phyloP scores from a whole-genome alignment of 2,888 invertebrate species.

The Frankliniella intonsa region DNA sequence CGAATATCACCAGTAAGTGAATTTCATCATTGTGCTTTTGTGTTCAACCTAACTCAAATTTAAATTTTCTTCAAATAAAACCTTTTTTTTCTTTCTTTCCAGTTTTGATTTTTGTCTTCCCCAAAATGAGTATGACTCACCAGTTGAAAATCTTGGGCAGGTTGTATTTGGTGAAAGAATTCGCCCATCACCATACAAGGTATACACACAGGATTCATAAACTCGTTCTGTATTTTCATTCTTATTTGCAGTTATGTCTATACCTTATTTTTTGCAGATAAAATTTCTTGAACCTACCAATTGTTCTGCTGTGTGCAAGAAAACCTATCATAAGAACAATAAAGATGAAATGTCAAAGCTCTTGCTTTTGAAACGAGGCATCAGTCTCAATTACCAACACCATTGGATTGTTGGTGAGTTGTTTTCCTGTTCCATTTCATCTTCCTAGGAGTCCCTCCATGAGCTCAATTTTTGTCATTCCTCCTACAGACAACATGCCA shows the following conservation, averaged over 20 bases:
- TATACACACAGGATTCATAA: slow-evolving; percentile 44
- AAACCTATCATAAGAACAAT: slow-evolving; percentile 64
- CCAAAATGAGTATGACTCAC: slow-evolving; percentile 67
- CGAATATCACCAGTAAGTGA: slow-evolving; percentile 84
- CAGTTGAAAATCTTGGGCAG: slow-evolving; percentile 96
- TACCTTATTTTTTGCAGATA: slow-evolving; percentile 49
- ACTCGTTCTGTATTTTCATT: slow-evolving; percentile 12
- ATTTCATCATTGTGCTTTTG: background rate
- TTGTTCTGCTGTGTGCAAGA: slow-evolving; percentile 61
- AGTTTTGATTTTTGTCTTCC: slow-evolving; percentile 90
- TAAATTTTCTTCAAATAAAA: background rate
- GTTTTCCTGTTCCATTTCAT: background rate
- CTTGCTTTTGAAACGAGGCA: slow-evolving; percentile 81
- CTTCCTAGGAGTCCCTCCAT: background rate
- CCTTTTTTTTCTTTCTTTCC: slow-evolving; percentile 39
- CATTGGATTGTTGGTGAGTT: slow-evolving; percentile 83
- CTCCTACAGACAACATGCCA: slow-evolving; percentile 88
- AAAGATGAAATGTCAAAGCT: slow-evolving; percentile 64
- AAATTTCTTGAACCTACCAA: slow-evolving; percentile 68
- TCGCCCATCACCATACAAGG: slow-evolving; percentile 85
- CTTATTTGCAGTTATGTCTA: background rate
- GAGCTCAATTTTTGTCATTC: slow-evolving; percentile 26
- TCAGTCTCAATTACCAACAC: slow-evolving; percentile 94
- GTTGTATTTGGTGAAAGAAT: slow-evolving; percentile 99
- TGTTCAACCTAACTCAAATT: background rate